Conservation (phyloP, 2,888 invertebrate species). For the Ormyrus pomaceus region DNA sequence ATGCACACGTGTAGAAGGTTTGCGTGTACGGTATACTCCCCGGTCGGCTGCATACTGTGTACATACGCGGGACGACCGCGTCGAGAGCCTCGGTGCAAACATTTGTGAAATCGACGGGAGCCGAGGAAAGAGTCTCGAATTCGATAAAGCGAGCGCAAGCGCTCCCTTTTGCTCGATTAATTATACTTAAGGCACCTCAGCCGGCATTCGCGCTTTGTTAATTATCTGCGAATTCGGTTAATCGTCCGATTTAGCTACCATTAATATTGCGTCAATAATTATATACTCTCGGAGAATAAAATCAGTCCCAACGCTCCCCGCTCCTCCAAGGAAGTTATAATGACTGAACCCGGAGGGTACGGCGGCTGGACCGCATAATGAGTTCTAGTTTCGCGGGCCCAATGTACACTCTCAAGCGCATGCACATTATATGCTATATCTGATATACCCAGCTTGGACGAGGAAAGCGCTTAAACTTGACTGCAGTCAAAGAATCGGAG, state of each 20-base stretch:
- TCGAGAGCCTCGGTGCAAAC: neutral
- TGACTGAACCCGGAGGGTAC: constrained; percentile 24
- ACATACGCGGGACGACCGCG: constrained; percentile 3
- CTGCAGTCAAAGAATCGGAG: too few species aligned
- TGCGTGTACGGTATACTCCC: neutral
- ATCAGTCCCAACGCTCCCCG: neutral
- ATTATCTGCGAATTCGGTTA: too few species aligned
- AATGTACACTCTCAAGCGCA: neutral
- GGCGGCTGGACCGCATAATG: constrained; percentile 37
- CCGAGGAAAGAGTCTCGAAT: too few species aligned
- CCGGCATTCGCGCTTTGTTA: too few species aligned
- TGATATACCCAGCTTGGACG: neutral
- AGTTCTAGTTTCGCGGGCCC: constrained; percentile 40
- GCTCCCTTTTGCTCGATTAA: too few species aligned
- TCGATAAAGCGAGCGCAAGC: too few species aligned
- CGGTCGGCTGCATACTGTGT: neutral
- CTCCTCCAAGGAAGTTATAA: constrained; percentile 40
- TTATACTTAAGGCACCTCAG: too few species aligned
- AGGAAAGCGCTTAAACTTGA: too few species aligned
- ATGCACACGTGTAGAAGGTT: neutral
- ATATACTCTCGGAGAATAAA: neutral
- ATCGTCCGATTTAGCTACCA: too few species aligned
- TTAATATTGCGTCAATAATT: too few species aligned
- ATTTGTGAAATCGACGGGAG: constrained; percentile 3
- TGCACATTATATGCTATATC: neutral